Percentiles rank a stretch among this genome's conserved stretches.
Conservation (phyloP, 2,888 invertebrate species). For the Bellardia bayeri region DNA sequence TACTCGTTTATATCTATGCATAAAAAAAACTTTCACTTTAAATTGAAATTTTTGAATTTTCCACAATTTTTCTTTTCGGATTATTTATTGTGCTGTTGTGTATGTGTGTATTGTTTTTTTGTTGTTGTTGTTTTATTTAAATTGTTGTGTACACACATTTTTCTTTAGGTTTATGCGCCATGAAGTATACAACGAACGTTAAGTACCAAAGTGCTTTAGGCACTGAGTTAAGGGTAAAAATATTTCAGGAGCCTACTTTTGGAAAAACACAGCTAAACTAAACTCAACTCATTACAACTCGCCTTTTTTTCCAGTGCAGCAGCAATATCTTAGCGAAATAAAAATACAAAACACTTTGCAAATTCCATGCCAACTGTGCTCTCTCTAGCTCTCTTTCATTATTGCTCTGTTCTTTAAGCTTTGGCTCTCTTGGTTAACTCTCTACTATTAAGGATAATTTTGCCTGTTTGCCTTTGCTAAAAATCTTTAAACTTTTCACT, state of each 20-base stretch:
- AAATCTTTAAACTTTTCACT: slow-evolving; percentile 67
- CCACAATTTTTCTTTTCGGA: not conserved
- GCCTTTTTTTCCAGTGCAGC: slow-evolving; percentile 36
- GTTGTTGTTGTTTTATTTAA: slow-evolving; percentile 55
- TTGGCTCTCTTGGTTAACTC: not conserved
- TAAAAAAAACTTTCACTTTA: slow-evolving; percentile 22
- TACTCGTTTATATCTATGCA: not conserved
- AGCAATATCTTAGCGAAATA: not conserved
- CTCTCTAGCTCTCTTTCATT: not conserved
- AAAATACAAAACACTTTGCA: slow-evolving; percentile 46
- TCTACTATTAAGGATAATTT: not conserved
- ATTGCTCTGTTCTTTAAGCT: no score
- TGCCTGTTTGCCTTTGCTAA: slow-evolving; percentile 32
- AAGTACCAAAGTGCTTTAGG: slow-evolving; percentile 71
- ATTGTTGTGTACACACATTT: slow-evolving; percentile 60
- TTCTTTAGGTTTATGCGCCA: slow-evolving; percentile 67
- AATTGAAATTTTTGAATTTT: not conserved
- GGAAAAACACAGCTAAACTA: slow-evolving; percentile 37
- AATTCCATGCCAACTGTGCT: slow-evolving; percentile 30
- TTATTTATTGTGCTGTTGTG: slow-evolving; percentile 28
- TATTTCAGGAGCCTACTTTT: slow-evolving; percentile 67
- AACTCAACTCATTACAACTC: slow-evolving; percentile 28
- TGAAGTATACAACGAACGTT: slow-evolving; percentile 68
- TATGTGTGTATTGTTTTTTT: slow-evolving; percentile 34
- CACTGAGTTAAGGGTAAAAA: slow-evolving; percentile 69